A percentile compares a stretch with the other conserved stretches of the same genome.
Evolutionary conservation across 2,888 invertebrate genomes (phyloP).

Genomic region (Pachymerium ferrugineum): DNA sequence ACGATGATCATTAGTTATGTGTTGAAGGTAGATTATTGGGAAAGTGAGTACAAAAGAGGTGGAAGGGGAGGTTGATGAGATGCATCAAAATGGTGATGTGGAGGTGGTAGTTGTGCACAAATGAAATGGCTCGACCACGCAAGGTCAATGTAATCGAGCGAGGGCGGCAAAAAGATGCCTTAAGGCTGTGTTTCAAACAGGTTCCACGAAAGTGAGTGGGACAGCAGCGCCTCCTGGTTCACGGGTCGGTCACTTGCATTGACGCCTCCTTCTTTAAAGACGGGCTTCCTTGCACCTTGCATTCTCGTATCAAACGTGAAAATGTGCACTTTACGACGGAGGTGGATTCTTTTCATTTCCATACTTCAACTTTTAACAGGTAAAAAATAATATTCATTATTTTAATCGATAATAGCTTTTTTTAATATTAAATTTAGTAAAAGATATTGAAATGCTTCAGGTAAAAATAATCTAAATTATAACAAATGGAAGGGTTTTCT

Average conservation of each 20-base stretch:
- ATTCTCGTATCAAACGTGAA: not conserved
- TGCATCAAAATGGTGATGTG: not conserved
- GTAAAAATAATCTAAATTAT: too few species aligned
- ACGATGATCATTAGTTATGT: not conserved
- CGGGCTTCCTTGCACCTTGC: not conserved
- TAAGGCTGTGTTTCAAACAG: not conserved
- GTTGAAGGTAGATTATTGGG: not conserved
- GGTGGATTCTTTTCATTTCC: not conserved
- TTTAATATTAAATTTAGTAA: not conserved
- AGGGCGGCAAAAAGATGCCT: not conserved
- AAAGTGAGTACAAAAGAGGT: not conserved
- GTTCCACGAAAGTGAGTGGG: conserved; percentile 17
- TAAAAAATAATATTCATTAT: not conserved
- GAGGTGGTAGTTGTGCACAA: not conserved
- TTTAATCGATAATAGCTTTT: not conserved
- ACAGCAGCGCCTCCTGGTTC: conserved; percentile 16
- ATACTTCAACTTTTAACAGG: not conserved
- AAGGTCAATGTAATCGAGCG: conserved; percentile 14
- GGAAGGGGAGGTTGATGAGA: not conserved
- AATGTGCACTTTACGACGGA: not conserved
- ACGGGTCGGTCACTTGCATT: conserved; percentile 11
- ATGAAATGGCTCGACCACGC: not conserved
- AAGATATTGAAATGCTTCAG: too few species aligned
- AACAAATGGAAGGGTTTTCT: too few species aligned
- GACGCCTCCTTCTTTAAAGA: conserved; percentile 5